Conservation (phyloP, 2,888 invertebrate species). For the Lissonota sp. region DNA sequence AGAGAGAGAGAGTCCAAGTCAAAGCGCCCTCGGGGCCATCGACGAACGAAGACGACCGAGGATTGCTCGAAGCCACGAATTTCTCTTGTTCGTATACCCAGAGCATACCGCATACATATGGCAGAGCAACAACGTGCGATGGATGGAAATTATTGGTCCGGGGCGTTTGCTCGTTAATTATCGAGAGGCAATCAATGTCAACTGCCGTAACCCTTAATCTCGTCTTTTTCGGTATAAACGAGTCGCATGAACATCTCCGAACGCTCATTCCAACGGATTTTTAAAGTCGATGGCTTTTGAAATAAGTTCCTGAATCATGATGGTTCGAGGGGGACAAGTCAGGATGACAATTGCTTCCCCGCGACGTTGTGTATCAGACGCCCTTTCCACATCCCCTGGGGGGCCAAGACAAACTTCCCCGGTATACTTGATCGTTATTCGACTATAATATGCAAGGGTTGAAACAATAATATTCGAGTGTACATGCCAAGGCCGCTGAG, state of each 20-base stretch:
- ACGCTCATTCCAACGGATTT: too few relatives aligned
- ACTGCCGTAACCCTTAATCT: conserved; percentile 59
- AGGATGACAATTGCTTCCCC: conserved; percentile 67
- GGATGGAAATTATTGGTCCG: conserved; percentile 54
- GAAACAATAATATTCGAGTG: conserved; percentile 70
- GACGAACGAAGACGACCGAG: conserved; percentile 54
- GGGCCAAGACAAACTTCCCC: conserved; percentile 78
- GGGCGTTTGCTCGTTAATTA: conserved; percentile 72
- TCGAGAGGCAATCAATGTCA: conserved; percentile 74
- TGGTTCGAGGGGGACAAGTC: neutral
- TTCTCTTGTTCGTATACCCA: conserved; percentile 21
- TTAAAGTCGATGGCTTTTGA: too few relatives aligned
- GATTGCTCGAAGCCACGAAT: conserved; percentile 25
- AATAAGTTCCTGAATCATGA: too few relatives aligned
- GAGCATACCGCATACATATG: neutral
- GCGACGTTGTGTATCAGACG: conserved; percentile 32
- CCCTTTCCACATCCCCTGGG: conserved; percentile 42
- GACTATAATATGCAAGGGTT: conserved; percentile 81
- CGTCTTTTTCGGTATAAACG: conserved; percentile 46
- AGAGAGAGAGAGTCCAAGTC: conserved; percentile 52
- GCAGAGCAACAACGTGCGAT: conserved; percentile 12
- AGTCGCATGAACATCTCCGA: too few relatives aligned
- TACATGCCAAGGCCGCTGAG: conserved; percentile 36
- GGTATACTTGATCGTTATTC: conserved; percentile 80
- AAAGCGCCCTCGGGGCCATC: conserved; percentile 56